These are phyloP conservation scores for Latrodectus elegans DNA, from an alignment of 2,888 invertebrate genomes.

Conservation along the genomic window DNA sequence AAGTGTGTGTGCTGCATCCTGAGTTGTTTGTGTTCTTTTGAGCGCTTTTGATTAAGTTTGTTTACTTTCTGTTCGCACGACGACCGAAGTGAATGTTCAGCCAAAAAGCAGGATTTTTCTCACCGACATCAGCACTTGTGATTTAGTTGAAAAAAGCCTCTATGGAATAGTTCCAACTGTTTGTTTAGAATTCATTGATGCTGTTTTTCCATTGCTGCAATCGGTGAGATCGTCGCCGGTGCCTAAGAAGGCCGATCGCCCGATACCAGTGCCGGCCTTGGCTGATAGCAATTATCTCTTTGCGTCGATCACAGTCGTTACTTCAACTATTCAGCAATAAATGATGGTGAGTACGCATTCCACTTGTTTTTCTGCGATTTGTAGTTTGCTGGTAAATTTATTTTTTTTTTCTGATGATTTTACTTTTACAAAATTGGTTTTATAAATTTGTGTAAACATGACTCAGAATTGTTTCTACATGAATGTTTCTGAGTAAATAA, in stretches of 20 bases:
- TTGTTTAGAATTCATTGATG: too few species aligned
- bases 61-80: background rate
- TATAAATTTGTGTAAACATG: too few species aligned
- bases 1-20: slow-evolving; percentile 9
- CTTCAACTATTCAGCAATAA: background rate
- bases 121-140: background rate
- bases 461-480: too few species aligned
- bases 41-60: background rate
- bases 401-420: too few species aligned
- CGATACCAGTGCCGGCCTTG: slow-evolving; percentile 14
- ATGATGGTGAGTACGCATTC: background rate
- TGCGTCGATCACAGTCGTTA: slow-evolving; percentile 10
- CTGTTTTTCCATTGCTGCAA: slow-evolving; percentile 1
- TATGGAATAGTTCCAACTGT: background rate
- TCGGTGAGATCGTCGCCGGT: slow-evolving; percentile 5
- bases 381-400: too few species aligned
- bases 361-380: too few species aligned
- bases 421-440: too few species aligned
- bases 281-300: slow-evolving; percentile 7
- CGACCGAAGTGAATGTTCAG: background rate
- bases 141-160: background rate
- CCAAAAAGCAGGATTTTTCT: slow-evolving; percentile 3
- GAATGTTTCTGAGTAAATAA: too few species aligned
- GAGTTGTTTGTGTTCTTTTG: slow-evolving; percentile 29
- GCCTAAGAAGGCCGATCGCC: slow-evolving; percentile 12